A percentile compares a stretch with the other conserved stretches of the same genome.
Evolutionary conservation across 2,113 vertebrate genomes (phyloP).

Genomic region (Turdus rufiventris): DNA sequence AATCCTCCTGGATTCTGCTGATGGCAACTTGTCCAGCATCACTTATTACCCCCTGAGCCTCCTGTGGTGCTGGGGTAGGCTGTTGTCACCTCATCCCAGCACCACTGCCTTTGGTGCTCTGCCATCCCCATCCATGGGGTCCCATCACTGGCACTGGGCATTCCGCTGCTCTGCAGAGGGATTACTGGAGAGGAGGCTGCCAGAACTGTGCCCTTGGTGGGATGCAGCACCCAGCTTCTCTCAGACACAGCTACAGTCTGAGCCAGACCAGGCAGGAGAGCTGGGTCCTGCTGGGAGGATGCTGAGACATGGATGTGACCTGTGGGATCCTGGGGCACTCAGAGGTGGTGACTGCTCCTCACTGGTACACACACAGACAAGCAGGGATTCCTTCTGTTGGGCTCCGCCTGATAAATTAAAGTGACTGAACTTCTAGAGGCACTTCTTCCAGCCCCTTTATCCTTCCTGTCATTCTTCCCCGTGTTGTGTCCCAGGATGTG

Average conservation of each 20-base stretch:
- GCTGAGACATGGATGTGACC: neutral
- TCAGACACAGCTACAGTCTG: rapidly evolving
- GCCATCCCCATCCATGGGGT: neutral
- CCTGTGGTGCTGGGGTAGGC: neutral
- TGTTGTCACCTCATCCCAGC: neutral
- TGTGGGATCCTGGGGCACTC: rapidly evolving
- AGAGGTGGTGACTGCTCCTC: neutral
- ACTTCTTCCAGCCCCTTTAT: neutral
- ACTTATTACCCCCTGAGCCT: neutral
- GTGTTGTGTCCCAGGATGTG: rapidly evolving
- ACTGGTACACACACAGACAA: rapidly evolving
- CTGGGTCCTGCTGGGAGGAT: neutral
- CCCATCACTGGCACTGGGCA: rapidly evolving
- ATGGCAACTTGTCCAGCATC: conserved; percentile 15
- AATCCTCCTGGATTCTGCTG: conserved; percentile 15
- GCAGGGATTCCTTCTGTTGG: neutral
- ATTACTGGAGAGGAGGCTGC: neutral
- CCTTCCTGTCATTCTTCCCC: rapidly evolving
- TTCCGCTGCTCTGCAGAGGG: neutral
- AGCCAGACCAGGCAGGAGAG: neutral
- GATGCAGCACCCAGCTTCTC: neutral
- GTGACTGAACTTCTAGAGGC: neutral
- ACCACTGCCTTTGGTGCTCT: neutral
- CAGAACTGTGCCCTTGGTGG: neutral
- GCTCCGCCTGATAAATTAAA: neutral